Base-by-base conservation (phyloP, 2,888 invertebrate species). In the Drosophila mettleri region DNA sequence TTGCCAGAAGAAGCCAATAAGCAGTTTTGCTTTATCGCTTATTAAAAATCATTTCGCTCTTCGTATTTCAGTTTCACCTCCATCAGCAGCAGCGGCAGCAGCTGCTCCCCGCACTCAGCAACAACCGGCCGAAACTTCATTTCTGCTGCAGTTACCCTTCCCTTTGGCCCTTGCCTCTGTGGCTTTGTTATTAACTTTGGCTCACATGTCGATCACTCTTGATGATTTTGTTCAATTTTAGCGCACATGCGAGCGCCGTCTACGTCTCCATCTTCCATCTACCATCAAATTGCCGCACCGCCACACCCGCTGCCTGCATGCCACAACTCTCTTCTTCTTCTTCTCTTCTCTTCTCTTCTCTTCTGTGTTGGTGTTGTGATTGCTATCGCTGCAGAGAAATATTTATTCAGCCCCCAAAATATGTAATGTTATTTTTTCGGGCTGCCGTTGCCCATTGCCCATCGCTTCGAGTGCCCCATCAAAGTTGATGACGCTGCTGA, bases 1-100 rank as follows among this genome's bases (percentile, higher is more conserved):
- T 70, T 62, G 61, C 58, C 48, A 31, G 60, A 77, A 77, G 80
- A 80, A 86, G 86, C 88, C 86, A 87, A 87, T 89, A 89, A 89
- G 86, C 88, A 89, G 89, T 90, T 90, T 90, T 89, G 88, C 90
- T 90, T 90, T 89, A 90, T 90, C 91, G 89, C 86, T 91, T 90
- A 90, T 90, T 90, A 89, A 90, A 90, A 89, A 90, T 90, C 90
- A 90, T 90, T 90, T 89, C 86, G 81, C 89, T 89, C 86, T 89
- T 90, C 85, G 86, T 86, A 89, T 86, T 88, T 87, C 80, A 86
- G 86, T 77, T 79, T 85, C 69, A 80, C 74, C 86, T 78, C 74
- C 67, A 79, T 61, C 73, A 65, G 53, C 64, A 34, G 29, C 57
- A 48, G 20, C 29, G 41, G 54, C 45, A 41, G 49, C 60, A 45